Base-by-base conservation (phyloP, 2,888 invertebrate species). In the Glaucopsyche alexis region DNA sequence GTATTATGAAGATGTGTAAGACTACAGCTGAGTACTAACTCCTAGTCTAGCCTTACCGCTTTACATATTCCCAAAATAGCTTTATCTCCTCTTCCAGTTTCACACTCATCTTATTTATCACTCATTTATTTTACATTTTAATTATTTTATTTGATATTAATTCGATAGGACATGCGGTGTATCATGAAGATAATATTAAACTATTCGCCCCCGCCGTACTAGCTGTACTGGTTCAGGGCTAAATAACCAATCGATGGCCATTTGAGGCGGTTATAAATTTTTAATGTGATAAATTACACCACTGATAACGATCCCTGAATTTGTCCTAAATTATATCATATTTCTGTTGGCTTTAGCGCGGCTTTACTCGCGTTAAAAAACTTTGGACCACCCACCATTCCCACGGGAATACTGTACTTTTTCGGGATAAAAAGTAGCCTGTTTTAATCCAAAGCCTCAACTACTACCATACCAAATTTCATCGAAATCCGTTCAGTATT, bases 11-110 rank as follows among this genome's bases (percentile, higher is more conserved):
- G 29, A 1, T 60, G 55, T 19, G 19, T 11, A n/a, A n/a, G 19
- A 55, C 55, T 19, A 55, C 19, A 29, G 0, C 29, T 29, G 29
- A 29, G 29, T 3, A 29, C 29, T 29, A 4, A 29, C 29, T n/a
- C n/a, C n/a, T 29, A 29, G 29, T 29, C 29, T 29, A 29, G 29
- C 5, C 89, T 89, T 79, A 91, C 92, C 89, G 85, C 81, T 91
- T 92, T 1, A 93, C 87, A 76, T 92, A 93, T 80, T 93, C 92
- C 92, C 93, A 92, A 80, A 93, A 92, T 76, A 91, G 76, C 74
- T 84, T 83, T 73, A 93, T 89, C 78, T 93, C 93, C 69, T 89
- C 87, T 78, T 89, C 87, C 75, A 91, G 80, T 75, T 78, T 81
- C 72, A 83, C 82, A 79, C 84, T 86, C 87, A 88, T 90, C 71